Conservation (phyloP, 2,797 vertebrate genomes). For the Parauchenoglanis punctatus region DNA sequence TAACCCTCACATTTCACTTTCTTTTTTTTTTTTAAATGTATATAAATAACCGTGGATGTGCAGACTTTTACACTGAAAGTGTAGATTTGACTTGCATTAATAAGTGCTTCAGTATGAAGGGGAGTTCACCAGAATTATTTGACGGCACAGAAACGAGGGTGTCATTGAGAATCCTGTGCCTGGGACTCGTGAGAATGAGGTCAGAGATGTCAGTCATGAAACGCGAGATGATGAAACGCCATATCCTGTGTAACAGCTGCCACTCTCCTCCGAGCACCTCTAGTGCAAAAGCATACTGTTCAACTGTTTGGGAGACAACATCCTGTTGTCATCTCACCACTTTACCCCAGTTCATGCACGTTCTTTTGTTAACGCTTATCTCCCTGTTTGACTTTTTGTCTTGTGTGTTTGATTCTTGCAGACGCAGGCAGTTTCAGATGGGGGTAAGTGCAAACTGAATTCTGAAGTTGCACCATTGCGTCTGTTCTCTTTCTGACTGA, state of each 20-base stretch:
- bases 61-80: neutral
- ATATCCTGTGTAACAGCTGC: constrained; percentile 36
- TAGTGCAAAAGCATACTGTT: constrained; percentile 21
- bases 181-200: neutral
- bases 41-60: neutral
- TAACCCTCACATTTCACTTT: neutral
- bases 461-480: neutral
- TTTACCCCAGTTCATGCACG: neutral
- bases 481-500: neutral
- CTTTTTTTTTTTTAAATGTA: neutral
- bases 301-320: constrained; percentile 5
- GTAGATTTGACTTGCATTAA: neutral
- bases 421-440: constrained; percentile 83
- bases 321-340: constrained; percentile 6
- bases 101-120: too few relatives aligned
- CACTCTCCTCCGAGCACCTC: constrained; percentile 11
- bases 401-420: constrained; percentile 61
- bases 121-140: neutral
- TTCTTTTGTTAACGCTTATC: neutral
- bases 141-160: neutral
- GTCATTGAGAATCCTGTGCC: neutral
- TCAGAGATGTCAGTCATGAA: constrained; percentile 21
- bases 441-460: constrained; percentile 73
- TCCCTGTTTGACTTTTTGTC: neutral
- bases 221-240: constrained; percentile 6